Percentiles rank a stretch among this genome's conserved stretches.
Conservation (phyloP, 2,888 invertebrate genomes). For the Trachelus tabidus region DNA sequence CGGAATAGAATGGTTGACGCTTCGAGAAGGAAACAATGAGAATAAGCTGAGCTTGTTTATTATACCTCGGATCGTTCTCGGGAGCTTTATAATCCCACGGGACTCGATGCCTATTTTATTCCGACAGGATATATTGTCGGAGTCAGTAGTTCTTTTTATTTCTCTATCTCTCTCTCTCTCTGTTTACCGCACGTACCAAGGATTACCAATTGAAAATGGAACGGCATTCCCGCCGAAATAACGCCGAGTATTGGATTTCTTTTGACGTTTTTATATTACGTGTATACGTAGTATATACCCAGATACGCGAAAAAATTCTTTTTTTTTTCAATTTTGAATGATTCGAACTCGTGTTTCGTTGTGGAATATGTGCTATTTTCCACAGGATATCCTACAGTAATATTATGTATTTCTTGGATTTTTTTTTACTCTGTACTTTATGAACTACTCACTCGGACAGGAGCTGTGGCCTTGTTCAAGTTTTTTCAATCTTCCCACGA, state of each 20-base stretch:
- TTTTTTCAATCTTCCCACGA: slow-evolving; percentile 8
- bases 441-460: slow-evolving; percentile 3
- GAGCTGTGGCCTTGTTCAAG: not conserved
- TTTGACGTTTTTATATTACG: slow-evolving; percentile 8
- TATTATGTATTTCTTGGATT: not conserved
- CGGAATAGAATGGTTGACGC: slow-evolving; percentile 22
- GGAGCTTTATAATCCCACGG: not conserved
- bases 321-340: not conserved
- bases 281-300: not conserved
- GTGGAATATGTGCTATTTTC: not conserved
- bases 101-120: not conserved
- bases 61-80: not conserved
- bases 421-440: not conserved
- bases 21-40: not conserved
- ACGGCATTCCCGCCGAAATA: not conserved
- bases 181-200: not conserved
- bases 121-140: slow-evolving; percentile 10
- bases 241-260: not conserved
- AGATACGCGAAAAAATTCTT: not conserved
- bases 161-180: not conserved
- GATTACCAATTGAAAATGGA: not conserved
- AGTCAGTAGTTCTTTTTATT: slow-evolving; percentile 10
- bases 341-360: not conserved
- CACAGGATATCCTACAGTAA: not conserved
- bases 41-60: not conserved